Evolutionary conservation across 2,113 vertebrate species (phyloP).

Genomic region (Albula goreensis): DNA sequence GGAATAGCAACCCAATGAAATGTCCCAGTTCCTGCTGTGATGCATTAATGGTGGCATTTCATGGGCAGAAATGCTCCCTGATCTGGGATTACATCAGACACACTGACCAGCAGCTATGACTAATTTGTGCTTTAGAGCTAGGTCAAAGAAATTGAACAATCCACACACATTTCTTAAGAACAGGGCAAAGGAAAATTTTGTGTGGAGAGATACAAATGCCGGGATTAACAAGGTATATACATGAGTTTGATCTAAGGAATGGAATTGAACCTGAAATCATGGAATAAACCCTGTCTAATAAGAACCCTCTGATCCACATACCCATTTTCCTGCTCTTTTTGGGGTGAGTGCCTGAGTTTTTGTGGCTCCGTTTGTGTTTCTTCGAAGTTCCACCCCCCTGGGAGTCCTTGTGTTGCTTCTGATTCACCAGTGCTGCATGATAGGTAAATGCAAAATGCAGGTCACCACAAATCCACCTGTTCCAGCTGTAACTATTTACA

Average conservation of each 20-base stretch:
- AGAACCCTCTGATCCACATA: conserved; percentile 48
- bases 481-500: neutral
- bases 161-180: neutral
- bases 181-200: neutral
- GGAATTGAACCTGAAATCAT: neutral
- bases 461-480: neutral
- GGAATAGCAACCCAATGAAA: neutral
- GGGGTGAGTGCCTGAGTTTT: conserved; percentile 81
- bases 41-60: neutral
- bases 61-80: neutral
- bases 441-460: conserved; percentile 25
- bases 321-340: conserved; percentile 93
- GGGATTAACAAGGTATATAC: no score
- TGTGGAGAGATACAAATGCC: neutral
- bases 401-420: conserved; percentile 86
- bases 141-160: neutral
- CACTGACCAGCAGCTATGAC: neutral
- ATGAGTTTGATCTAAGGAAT: no score
- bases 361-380: conserved; percentile 94
- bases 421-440: conserved; percentile 75
- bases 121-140: neutral
- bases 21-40: neutral
- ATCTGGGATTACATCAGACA: neutral
- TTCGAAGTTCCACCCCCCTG: conserved; percentile 82
- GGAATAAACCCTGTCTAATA: neutral